Evolutionary conservation across 2,888 invertebrate genomes (phyloP).

Genomic region (Lobophora halterata): DNA sequence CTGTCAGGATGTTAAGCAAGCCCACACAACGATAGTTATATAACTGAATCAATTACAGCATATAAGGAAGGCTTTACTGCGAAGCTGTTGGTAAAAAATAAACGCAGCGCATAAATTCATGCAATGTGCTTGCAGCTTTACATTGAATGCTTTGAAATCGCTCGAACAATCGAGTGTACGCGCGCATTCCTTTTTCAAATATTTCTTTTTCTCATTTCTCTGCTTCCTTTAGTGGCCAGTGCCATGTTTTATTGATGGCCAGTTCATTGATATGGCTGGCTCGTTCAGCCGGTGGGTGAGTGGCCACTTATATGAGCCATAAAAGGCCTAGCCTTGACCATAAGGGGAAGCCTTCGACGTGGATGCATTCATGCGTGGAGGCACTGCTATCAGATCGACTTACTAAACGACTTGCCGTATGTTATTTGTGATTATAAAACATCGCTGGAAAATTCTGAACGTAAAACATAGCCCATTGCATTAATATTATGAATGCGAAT

Average conservation of each 20-base stretch:
- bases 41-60: constrained; percentile 62
- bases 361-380: constrained; percentile 73
- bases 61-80: constrained; percentile 48
- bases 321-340: constrained; percentile 78
- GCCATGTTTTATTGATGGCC: constrained; percentile 80
- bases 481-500: too few species aligned
- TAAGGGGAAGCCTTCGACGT: constrained; percentile 75
- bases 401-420: constrained; percentile 60
- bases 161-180: constrained; percentile 69
- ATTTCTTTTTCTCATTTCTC: constrained; percentile 77
- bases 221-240: constrained; percentile 77
- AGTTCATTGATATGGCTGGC: constrained; percentile 80
- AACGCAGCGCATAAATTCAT: constrained; percentile 64
- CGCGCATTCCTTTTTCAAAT: constrained; percentile 69
- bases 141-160: constrained; percentile 74
- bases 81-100: constrained; percentile 33
- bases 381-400: constrained; percentile 65
- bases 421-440: constrained; percentile 51
- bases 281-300: constrained; percentile 78
- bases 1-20: constrained; percentile 38
- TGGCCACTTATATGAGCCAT: constrained; percentile 78
- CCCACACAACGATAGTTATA: constrained; percentile 57
- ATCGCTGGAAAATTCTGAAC: constrained; percentile 8
- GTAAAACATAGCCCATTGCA: too few species aligned
- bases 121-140: constrained; percentile 60